These are phyloP conservation scores for Ammodytes marinus DNA, from an alignment of 2,113 vertebrate genomes.

Conservation along the genomic window DNA sequence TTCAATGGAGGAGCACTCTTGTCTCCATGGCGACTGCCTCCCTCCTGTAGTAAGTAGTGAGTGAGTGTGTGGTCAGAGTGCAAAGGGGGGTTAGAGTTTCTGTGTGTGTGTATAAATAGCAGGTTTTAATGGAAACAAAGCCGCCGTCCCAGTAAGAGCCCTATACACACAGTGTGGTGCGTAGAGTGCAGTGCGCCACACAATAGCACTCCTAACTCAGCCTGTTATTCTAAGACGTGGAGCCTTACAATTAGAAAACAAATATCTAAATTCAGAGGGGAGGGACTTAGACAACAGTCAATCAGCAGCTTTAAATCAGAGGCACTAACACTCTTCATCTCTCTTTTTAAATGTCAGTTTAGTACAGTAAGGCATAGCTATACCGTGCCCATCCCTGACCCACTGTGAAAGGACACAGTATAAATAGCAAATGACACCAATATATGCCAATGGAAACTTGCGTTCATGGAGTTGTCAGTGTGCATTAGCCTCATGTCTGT, in stretches of 20 bases:
- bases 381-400: background rate
- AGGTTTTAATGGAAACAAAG: slow-evolving; percentile 64
- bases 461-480: slow-evolving; percentile 5
- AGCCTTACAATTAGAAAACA: background rate
- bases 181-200: slow-evolving; percentile 5
- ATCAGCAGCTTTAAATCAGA: background rate
- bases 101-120: slow-evolving; percentile 62
- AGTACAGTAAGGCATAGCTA: background rate
- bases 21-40: slow-evolving; percentile 74
- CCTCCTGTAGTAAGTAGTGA: slow-evolving; percentile 39
- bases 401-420: background rate
- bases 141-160: slow-evolving; percentile 34
- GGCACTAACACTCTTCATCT: background rate
- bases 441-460: slow-evolving; percentile 10
- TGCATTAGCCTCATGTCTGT: slow-evolving; percentile 23
- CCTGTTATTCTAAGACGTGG: too few species aligned
- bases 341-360: background rate
- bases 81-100: slow-evolving; percentile 59
- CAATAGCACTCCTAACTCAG: background rate
- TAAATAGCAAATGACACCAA: background rate
- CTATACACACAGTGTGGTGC: background rate
- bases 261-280: background rate
- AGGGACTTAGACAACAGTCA: background rate
- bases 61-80: slow-evolving; percentile 40
- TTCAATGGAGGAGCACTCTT: slow-evolving; percentile 49